These are phyloP conservation scores for Zaprionus capensis DNA, from an alignment of 1,140 invertebrate species.

Conservation along the genomic window DNA sequence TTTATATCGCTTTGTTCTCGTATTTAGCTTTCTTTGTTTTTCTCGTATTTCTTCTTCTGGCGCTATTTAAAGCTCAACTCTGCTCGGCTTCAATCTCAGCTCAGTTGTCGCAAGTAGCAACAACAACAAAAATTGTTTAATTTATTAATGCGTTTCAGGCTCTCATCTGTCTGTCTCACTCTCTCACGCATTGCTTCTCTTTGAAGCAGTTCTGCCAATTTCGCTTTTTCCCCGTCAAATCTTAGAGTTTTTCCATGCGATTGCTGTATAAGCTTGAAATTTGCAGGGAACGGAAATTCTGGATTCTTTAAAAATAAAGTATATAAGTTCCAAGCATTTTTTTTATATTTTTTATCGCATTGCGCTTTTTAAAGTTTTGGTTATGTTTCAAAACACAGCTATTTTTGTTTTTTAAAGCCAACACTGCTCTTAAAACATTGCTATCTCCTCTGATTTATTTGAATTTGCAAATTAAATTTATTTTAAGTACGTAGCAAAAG, in stretches of 20 bases:
- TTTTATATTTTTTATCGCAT: neutral
- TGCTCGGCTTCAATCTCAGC: slow-evolving; percentile 55
- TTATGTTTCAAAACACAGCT: neutral
- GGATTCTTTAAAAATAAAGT: neutral
- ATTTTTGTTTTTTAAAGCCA: neutral
- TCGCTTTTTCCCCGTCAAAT: no score
- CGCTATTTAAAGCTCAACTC: slow-evolving; percentile 56
- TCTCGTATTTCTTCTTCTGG: slow-evolving; percentile 55
- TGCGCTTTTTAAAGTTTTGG: neutral
- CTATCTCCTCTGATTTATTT: slow-evolving; percentile 50
- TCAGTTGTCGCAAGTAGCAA: slow-evolving; percentile 28
- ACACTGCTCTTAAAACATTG: slow-evolving; percentile 20
- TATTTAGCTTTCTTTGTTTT: slow-evolving; percentile 74
- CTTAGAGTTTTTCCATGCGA: no score
- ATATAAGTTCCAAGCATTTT: neutral
- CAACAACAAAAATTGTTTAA: slow-evolving; percentile 58
- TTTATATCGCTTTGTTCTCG: slow-evolving; percentile 49
- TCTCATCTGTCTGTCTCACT: slow-evolving; percentile 17
- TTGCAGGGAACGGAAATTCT: no score
- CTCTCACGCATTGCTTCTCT: neutral
- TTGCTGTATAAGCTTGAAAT: no score
- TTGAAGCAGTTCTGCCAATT: no score
- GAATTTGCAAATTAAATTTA: slow-evolving; percentile 48
- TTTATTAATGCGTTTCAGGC: slow-evolving; percentile 62
- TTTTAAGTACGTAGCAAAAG: slow-evolving; percentile 32